Conservation (phyloP, 2,888 invertebrate species). For the Sialis lutaria region DNA sequence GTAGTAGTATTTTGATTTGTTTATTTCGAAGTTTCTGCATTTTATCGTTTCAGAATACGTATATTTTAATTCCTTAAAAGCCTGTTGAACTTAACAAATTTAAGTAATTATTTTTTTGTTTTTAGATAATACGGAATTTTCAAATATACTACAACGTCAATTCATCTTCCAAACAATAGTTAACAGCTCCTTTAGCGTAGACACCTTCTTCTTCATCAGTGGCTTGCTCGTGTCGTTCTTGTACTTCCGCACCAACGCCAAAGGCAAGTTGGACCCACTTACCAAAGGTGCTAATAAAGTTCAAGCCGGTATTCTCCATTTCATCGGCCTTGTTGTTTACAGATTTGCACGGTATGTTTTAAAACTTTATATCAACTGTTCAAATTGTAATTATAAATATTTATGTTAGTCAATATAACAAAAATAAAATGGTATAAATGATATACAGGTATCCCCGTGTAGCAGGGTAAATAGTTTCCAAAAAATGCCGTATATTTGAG, state of each 20-base stretch:
- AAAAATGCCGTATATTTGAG: no score
- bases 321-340: conserved; percentile 57
- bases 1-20: no score
- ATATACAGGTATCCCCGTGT: no score
- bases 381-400: no score
- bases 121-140: conserved; percentile 55
- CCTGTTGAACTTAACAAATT: no score
- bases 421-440: no score
- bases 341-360: conserved; percentile 49
- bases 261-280: conserved; percentile 48
- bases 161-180: conserved; percentile 65
- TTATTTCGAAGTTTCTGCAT: no score
- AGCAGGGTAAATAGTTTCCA: no score
- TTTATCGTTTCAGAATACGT: no score
- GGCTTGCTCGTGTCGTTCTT: conserved; percentile 72
- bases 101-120: not conserved
- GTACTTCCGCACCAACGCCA: conserved; percentile 65
- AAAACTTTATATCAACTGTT: not conserved
- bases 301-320: conserved; percentile 47
- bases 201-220: conserved; percentile 66
- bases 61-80: no score
- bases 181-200: conserved; percentile 65
- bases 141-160: conserved; percentile 53
- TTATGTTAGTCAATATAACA: no score
- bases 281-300: conserved; percentile 40